phyloP scores from a whole-genome alignment of 2,888 invertebrate species.

The Arrhopalites spinosus region DNA sequence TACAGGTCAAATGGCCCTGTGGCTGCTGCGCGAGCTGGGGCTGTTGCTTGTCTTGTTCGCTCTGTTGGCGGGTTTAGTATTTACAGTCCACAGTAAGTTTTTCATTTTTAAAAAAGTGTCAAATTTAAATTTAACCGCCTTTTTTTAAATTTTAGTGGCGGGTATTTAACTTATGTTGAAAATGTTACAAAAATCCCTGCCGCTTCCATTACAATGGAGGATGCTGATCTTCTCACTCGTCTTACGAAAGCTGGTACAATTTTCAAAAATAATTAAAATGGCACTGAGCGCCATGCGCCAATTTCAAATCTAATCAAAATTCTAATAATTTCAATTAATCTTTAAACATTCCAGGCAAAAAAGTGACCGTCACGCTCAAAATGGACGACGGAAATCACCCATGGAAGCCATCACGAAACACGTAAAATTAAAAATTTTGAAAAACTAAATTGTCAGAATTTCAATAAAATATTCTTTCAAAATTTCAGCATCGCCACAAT shows the following conservation, averaged over 20 bases:
- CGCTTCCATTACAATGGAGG: slow-evolving; percentile 77
- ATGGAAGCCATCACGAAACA: slow-evolving; percentile 71
- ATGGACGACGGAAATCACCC: slow-evolving; percentile 69
- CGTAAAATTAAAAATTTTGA: no score
- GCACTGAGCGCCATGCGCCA: no score
- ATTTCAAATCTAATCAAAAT: no score
- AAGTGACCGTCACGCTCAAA: slow-evolving; percentile 65
- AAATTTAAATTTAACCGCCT: neutral
- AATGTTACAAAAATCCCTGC: slow-evolving; percentile 66
- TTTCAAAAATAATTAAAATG: no score
- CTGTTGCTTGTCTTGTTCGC: slow-evolving; percentile 69
- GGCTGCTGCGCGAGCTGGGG: slow-evolving; percentile 69
- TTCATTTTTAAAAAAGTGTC: neutral
- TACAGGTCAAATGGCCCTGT: slow-evolving; percentile 72
- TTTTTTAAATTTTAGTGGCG: slow-evolving; percentile 36
- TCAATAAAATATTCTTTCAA: no score
- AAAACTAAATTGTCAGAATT: no score
- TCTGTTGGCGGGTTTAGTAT: slow-evolving; percentile 79
- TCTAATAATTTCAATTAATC: no score
- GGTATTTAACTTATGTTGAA: slow-evolving; percentile 58
- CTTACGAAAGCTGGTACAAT: slow-evolving; percentile 64
- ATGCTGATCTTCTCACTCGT: slow-evolving; percentile 74
- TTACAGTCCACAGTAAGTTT: slow-evolving; percentile 68
- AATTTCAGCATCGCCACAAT: slow-evolving; percentile 77
- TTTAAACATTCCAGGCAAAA: slow-evolving; percentile 61